These are phyloP conservation scores for Drosophila planitibia DNA, from an alignment of 2,888 invertebrate species.

Conservation along the genomic window DNA sequence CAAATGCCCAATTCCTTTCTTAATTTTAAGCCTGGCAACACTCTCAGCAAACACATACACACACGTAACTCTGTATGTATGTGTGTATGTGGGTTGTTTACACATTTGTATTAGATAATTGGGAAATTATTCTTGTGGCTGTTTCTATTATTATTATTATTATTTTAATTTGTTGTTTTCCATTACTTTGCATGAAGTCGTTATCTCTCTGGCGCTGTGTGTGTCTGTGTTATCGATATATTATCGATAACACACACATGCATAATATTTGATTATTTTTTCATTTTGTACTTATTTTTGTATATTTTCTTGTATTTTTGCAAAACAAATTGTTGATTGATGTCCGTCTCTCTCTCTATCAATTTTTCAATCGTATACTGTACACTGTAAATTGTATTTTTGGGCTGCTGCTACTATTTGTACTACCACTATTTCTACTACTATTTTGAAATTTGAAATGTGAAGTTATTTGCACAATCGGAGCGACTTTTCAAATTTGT, in stretches of 20 bases:
- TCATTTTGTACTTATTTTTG: constrained; percentile 3
- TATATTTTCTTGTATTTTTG: constrained; percentile 17
- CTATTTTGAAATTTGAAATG: constrained; percentile 1
- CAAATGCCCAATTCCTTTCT: not conserved
- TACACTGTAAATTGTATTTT: constrained; percentile 14
- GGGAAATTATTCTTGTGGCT: constrained; percentile 18
- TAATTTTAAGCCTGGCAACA: not conserved
- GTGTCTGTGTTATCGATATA: constrained; percentile 15
- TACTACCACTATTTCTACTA: constrained; percentile 8
- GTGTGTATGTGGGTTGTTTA: not conserved
- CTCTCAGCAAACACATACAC: not conserved
- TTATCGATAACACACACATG: constrained; percentile 28
- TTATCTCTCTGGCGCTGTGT: not conserved
- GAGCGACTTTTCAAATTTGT: constrained; percentile 64
- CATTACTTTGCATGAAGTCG: constrained; percentile 29
- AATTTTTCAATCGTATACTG: constrained; percentile 24
- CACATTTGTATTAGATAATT: not conserved
- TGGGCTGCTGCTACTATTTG: constrained; percentile 31
- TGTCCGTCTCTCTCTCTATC: constrained; percentile 32
- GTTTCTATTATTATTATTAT: not conserved
- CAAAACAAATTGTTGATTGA: constrained; percentile 27
- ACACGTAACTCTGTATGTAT: not conserved
- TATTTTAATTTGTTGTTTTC: not conserved
- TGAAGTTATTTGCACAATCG: constrained; percentile 30
- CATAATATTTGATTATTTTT: not conserved